Evolutionary conservation across 1,140 invertebrate species (phyloP).

Genomic region (Belonocnema kinseyi): DNA sequence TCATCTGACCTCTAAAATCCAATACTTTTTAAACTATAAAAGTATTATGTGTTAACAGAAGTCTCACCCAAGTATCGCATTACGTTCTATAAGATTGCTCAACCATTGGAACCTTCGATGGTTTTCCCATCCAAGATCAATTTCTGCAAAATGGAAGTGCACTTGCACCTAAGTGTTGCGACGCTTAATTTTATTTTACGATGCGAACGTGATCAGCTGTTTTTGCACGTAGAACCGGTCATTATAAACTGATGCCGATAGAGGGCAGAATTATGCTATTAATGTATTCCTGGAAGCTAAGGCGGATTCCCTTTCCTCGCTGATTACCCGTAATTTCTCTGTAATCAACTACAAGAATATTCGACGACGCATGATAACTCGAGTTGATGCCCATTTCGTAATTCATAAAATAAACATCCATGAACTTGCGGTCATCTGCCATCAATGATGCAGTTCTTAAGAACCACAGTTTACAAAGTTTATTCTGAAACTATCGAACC

Average conservation of each 20-base stretch:
- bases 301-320: not conserved
- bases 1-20: too few species aligned
- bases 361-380: not conserved
- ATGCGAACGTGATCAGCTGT: not conserved
- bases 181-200: slow-evolving; percentile 30
- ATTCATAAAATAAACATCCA: not conserved
- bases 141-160: slow-evolving; percentile 11
- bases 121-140: slow-evolving; percentile 20
- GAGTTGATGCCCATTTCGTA: not conserved
- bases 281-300: slow-evolving; percentile 8
- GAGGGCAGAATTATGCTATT: slow-evolving; percentile 25
- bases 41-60: too few species aligned
- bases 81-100: not conserved
- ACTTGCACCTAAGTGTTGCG: slow-evolving; percentile 11
- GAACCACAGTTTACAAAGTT: too few species aligned
- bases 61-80: not conserved
- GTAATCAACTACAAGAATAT: not conserved
- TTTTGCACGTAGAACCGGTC: slow-evolving; percentile 13
- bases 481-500: too few species aligned
- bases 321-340: slow-evolving; percentile 13
- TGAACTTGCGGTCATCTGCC: too few species aligned
- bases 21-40: too few species aligned
- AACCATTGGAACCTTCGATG: not conserved
- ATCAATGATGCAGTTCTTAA: too few species aligned
- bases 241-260: slow-evolving; percentile 23